Conservation (phyloP, 2,888 invertebrate species). For the Protophormia terraenovae region DNA sequence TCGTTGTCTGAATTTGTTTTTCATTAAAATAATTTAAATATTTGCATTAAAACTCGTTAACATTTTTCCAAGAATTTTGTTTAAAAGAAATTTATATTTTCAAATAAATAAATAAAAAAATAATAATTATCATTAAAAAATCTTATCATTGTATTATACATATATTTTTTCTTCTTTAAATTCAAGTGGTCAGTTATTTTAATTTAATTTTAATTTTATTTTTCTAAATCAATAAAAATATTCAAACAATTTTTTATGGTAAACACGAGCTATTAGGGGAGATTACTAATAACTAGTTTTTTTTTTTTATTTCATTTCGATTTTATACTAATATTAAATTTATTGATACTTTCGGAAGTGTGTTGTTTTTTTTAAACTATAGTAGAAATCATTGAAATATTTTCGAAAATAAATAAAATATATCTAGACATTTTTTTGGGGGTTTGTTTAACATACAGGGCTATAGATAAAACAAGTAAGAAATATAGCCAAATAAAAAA, state of each 20-base stretch:
- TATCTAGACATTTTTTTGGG: constrained; percentile 1
- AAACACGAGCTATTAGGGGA: constrained; percentile 29
- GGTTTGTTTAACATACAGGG: constrained; percentile 5
- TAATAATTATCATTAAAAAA: background rate
- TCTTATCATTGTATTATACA: constrained; percentile 11
- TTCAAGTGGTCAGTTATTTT: constrained; percentile 25
- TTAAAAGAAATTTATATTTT: background rate
- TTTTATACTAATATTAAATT: background rate
- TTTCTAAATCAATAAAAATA: background rate
- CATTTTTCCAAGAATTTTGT: constrained; percentile 14
- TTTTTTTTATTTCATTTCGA: background rate
- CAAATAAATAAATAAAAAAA: background rate
- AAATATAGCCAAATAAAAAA: background rate
- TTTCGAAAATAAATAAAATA: constrained; percentile 19
- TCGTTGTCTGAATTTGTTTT: constrained; percentile 11
- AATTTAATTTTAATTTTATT: background rate
- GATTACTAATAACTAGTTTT: constrained; percentile 18
- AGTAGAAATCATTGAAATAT: constrained; percentile 42
- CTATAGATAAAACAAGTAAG: background rate
- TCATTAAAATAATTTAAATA: constrained; percentile 22
- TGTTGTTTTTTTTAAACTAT: background rate
- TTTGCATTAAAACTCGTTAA: constrained; percentile 12
- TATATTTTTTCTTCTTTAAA: background rate
- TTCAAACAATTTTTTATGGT: constrained; percentile 16
- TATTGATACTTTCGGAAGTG: constrained; percentile 15